Evolutionary conservation across 2,888 invertebrate genomes (phyloP), one percentile per base, ranked within the genome.

Genomic region (Nemurella pictetii): DNA sequence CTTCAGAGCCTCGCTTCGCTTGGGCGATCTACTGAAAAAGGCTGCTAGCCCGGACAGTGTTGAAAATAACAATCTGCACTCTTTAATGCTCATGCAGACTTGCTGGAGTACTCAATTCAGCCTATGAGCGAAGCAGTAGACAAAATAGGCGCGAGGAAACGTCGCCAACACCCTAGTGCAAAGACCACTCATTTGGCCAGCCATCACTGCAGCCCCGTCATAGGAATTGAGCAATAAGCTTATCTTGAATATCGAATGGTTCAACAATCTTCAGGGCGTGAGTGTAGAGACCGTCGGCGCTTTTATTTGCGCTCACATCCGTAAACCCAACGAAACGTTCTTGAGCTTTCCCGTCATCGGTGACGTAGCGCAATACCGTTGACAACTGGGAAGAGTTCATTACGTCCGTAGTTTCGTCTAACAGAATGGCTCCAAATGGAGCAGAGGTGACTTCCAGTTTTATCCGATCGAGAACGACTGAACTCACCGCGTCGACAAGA

Each of bases 11-110:
- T 29, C 72, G 27, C 25, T 29, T 32, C 7, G 84, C 0, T 83
- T 83, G n/a, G 83, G 25, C 29, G 83, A 83, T 29, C 28, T 32
- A 36, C 75, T 35, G 83, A 83, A 85, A 85, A 36, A 83, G 30
- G 83, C 28, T 78, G 28, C 28, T 78, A 26, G 27, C 3, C 83
- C 36, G 0, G 27, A 4, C 78, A 80, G 27, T 3, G 27, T 1
- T 77, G 25, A 12, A 85, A 55, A 20, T 25, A 78, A 29, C 32
- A 80, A 30, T 80, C 26, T 80, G 27, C 80, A 80, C 27, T 80
- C 80, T 15, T 20, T 29, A 30, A 80, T 80, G 29, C n/a, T 80
- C 20, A n/a, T 80, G 4, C 29, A 29, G n/a, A 29, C 26, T 80
- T 80, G 80, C n/a, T 29, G 32, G 20, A 80, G 26, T n/a, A 80